Conservation (phyloP, 2,797 vertebrate genomes). For the Oreonectes daqikongensis region DNA sequence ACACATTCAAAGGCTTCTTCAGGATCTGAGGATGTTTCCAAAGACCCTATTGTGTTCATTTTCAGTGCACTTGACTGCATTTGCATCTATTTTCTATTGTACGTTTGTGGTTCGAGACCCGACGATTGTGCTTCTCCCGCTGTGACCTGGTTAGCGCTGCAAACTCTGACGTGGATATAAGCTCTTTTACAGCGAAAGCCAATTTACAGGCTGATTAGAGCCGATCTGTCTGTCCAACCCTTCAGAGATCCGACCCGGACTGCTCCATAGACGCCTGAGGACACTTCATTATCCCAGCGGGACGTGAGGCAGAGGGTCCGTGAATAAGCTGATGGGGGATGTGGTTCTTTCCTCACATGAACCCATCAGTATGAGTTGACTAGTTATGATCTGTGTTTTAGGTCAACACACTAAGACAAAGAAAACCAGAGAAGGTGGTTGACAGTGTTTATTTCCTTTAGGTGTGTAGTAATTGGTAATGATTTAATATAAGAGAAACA, state of each 20-base stretch:
- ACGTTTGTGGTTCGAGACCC: not conserved
- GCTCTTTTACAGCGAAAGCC: slow-evolving; percentile 83
- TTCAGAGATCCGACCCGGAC: slow-evolving; percentile 57
- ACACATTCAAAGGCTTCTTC: no score
- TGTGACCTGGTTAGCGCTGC: slow-evolving; percentile 74
- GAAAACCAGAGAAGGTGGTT: not conserved
- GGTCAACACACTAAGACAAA: not conserved
- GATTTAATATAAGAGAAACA: not conserved
- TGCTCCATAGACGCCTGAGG: slow-evolving; percentile 23
- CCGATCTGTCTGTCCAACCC: slow-evolving; percentile 76
- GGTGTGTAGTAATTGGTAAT: not conserved
- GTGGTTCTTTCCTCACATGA: not conserved
- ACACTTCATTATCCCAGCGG: slow-evolving; percentile 5
- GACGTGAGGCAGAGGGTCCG: not conserved
- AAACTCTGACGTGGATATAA: slow-evolving; percentile 78
- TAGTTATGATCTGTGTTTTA: not conserved
- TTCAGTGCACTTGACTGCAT: not conserved
- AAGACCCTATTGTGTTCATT: no score
- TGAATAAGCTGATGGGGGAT: not conserved
- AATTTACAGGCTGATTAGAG: slow-evolving; percentile 80
- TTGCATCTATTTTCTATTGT: not conserved
- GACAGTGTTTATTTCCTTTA: slow-evolving; percentile 30
- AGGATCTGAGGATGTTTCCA: no score
- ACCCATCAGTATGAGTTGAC: no score
- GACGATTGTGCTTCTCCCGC: slow-evolving; percentile 61